Evolutionary conservation across 2,113 vertebrate genomes (phyloP).

Genomic region (Dicrurus megarhynchus): DNA sequence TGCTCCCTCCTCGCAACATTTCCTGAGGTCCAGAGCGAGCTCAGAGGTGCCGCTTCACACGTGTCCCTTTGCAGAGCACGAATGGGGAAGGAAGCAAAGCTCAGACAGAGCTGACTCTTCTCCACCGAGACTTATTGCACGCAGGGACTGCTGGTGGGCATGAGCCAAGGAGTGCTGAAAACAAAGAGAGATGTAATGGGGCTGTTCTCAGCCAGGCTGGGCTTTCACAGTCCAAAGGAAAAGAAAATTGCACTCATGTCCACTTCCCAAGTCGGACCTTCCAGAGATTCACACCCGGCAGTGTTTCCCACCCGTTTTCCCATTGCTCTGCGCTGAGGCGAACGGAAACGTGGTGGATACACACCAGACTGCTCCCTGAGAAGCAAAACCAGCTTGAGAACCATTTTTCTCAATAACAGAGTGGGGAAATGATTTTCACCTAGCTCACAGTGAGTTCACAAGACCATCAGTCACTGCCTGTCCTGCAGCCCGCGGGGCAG

Average conservation of each 20-base stretch:
- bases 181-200: background rate
- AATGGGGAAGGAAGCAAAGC: background rate
- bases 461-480: background rate
- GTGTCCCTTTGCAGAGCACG: background rate
- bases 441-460: background rate
- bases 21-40: background rate
- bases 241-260: background rate
- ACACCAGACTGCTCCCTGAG: background rate
- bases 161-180: background rate
- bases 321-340: background rate
- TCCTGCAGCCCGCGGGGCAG: background rate
- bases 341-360: background rate
- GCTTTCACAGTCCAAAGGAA: background rate
- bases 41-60: background rate
- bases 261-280: background rate
- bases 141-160: background rate
- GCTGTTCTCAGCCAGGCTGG: background rate
- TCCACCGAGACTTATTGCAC: background rate
- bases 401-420: slow-evolving; percentile 18
- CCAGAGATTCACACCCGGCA: background rate
- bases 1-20: background rate
- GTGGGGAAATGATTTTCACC: slow-evolving; percentile 1
- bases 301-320: background rate
- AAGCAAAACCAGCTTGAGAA: background rate
- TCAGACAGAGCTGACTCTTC: background rate